Evolutionary conservation across 2,888 invertebrate species (phyloP).

Genomic region (Lydus trimaculatus): DNA sequence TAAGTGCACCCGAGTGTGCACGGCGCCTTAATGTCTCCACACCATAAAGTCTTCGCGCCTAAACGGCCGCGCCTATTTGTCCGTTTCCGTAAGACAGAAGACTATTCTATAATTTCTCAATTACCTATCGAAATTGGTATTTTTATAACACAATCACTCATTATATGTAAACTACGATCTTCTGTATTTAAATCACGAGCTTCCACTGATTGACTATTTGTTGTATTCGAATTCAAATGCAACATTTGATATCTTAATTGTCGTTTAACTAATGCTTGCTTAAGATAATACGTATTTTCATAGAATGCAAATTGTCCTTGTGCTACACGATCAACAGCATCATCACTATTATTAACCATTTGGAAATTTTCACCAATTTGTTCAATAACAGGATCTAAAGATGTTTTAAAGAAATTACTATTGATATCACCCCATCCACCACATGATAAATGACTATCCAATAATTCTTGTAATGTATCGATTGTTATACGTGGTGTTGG

Average conservation of each 20-base stretch:
- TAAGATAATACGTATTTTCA: constrained; percentile 77
- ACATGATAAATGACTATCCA: constrained; percentile 69
- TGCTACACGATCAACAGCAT: constrained; percentile 72
- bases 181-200: constrained; percentile 32
- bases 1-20: too few species aligned
- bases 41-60: too few species aligned
- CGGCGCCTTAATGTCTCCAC: too few species aligned
- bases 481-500: constrained; percentile 80
- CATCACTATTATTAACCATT: constrained; percentile 67
- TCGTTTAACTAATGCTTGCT: constrained; percentile 69
- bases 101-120: too few species aligned
- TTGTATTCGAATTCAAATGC: constrained; percentile 30
- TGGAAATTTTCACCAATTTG: constrained; percentile 74
- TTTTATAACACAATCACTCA: constrained; percentile 80
- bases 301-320: constrained; percentile 80
- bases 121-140: constrained; percentile 76
- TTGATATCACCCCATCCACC: constrained; percentile 79
- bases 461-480: constrained; percentile 75
- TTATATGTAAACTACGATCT: constrained; percentile 74
- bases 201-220: constrained; percentile 29
- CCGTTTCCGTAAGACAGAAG: too few species aligned
- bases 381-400: constrained; percentile 72
- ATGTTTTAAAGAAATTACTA: constrained; percentile 73
- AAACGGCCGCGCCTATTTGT: too few species aligned
- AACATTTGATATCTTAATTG: constrained; percentile 58